phyloP scores from a whole-genome alignment of 2,888 invertebrate species.

The Crossocerus cetratus region DNA sequence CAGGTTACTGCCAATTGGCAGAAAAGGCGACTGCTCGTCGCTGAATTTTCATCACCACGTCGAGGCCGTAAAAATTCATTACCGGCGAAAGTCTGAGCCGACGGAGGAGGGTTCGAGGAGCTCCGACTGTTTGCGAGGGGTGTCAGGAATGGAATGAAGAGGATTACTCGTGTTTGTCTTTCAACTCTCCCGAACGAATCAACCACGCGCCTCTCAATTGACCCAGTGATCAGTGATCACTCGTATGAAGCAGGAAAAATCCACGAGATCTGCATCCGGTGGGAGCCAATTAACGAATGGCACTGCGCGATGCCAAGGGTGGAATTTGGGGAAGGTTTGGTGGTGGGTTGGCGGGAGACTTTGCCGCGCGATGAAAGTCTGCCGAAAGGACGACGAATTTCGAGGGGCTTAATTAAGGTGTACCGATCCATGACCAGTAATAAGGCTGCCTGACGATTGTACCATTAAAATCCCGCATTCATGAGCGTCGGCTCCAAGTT shows the following conservation, averaged over 20 bases:
- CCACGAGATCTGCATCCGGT: neutral
- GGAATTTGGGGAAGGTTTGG: no score
- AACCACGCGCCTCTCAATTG: neutral
- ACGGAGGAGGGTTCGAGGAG: neutral
- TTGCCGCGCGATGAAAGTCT: no score
- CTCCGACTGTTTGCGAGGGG: neutral
- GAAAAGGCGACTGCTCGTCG: neutral
- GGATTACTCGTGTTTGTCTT: neutral
- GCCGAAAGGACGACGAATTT: conserved; percentile 16
- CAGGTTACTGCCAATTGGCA: neutral
- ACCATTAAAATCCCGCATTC: conserved; percentile 63
- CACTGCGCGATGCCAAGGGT: no score
- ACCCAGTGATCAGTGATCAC: no score
- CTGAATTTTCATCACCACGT: neutral
- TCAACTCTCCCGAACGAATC: neutral
- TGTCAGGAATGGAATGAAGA: neutral
- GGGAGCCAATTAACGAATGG: no score
- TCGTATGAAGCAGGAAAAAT: neutral
- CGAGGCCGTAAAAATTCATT: conserved; percentile 3
- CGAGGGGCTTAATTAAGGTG: conserved; percentile 50
- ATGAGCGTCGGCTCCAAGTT: conserved; percentile 57
- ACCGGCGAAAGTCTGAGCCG: neutral
- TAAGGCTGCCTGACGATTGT: conserved; percentile 33
- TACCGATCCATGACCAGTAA: conserved; percentile 27
- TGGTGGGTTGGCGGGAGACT: no score